Conservation (phyloP, 2,113 vertebrate genomes). For the Sapajus apella region DNA sequence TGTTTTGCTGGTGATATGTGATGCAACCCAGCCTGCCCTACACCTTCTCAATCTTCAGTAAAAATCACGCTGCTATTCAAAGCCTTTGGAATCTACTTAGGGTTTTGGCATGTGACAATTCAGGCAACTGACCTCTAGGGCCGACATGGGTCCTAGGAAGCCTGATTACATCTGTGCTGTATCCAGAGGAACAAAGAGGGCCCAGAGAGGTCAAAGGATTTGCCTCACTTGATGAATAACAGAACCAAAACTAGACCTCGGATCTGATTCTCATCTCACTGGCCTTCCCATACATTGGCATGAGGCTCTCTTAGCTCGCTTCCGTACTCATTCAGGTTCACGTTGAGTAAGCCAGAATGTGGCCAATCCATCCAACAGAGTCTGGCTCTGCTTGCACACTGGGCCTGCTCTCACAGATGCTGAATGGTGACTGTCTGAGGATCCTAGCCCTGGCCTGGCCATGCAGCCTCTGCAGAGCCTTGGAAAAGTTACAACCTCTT, state of each 20-base stretch:
- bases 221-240: background rate
- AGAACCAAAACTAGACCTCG: background rate
- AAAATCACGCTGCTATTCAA: background rate
- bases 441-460: background rate
- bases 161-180: background rate
- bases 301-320: background rate
- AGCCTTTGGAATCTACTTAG: background rate
- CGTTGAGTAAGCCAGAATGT: background rate
- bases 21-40: fast-evolving
- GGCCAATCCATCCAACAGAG: background rate
- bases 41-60: background rate
- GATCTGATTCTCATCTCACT: background rate
- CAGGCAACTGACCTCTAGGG: background rate
- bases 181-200: background rate
- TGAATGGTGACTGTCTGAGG: background rate
- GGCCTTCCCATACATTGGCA: background rate
- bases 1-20: background rate
- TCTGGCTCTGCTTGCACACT: background rate
- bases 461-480: background rate
- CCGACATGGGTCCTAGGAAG: background rate
- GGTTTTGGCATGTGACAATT: background rate
- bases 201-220: background rate
- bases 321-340: background rate
- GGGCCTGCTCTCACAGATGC: background rate
- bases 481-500: background rate